Evolutionary conservation across 35 echinoderm and acorn worm species (phyloP).

Genomic region (Anneissia japonica): DNA sequence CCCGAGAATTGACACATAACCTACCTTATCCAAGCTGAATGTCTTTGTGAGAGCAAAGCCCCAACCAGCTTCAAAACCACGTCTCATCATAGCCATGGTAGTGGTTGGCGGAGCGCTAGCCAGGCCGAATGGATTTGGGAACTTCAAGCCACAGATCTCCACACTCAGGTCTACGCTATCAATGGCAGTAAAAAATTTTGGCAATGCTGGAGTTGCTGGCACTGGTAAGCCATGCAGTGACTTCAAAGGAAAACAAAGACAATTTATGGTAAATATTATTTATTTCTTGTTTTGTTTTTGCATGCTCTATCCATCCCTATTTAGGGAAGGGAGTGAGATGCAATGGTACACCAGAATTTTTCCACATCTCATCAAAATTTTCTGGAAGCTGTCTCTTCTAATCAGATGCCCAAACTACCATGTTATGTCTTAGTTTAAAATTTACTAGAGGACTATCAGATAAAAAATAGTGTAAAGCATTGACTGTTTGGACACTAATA

Average conservation of each 20-base stretch:
- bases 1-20: too few relatives aligned
- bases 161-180: slow-evolving; percentile 84
- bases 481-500: too few relatives aligned
- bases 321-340: too few relatives aligned
- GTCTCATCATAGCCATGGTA: slow-evolving; percentile 83
- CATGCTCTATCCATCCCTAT: too few relatives aligned
- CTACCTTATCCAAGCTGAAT: slow-evolving; percentile 84
- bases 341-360: too few relatives aligned
- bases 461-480: too few relatives aligned
- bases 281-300: too few relatives aligned
- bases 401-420: too few relatives aligned
- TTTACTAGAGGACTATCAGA: too few relatives aligned
- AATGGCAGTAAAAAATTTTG: slow-evolving; percentile 89
- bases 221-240: slow-evolving; percentile 54
- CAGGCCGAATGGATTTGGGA: slow-evolving; percentile 80
- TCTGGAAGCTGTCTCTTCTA: too few relatives aligned
- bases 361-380: too few relatives aligned
- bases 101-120: slow-evolving; percentile 97
- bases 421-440: too few relatives aligned
- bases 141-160: slow-evolving; percentile 80
- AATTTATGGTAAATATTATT: neutral
- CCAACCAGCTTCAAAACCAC: slow-evolving; percentile 87
- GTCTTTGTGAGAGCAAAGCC: slow-evolving; percentile 92
- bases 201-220: slow-evolving; percentile 51
- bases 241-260: slow-evolving; percentile 26